Percentiles rank a stretch among this genome's conserved stretches.
Conservation (phyloP, 2,113 vertebrate genomes). For the Oryzias celebensis region DNA sequence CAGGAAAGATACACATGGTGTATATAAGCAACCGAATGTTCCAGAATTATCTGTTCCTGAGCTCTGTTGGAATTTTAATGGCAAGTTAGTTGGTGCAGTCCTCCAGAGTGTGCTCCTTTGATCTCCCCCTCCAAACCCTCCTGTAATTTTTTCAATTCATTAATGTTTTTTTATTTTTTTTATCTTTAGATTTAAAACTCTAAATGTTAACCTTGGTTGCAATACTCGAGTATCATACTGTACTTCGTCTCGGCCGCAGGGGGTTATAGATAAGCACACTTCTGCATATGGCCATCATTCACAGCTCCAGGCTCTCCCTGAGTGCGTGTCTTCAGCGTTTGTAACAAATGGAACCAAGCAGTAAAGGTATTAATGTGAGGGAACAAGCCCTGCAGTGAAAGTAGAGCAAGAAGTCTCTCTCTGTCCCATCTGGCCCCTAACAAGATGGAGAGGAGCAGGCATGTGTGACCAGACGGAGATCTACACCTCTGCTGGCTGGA, state of each 20-base stretch:
- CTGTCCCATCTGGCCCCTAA: slow-evolving; percentile 66
- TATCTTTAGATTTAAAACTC: slow-evolving; percentile 6
- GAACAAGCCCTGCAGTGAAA: slow-evolving; percentile 59
- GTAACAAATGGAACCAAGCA: slow-evolving; percentile 64
- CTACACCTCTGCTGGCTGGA: slow-evolving; percentile 53
- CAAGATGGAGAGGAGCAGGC: slow-evolving; percentile 64
- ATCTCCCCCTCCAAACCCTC: slow-evolving; percentile 11
- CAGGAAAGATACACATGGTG: too few relatives aligned
- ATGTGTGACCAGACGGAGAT: slow-evolving; percentile 50
- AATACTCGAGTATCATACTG: slow-evolving; percentile 56
- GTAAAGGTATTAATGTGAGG: slow-evolving; percentile 66
- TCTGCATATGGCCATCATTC: slow-evolving; percentile 74
- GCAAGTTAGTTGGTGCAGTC: slow-evolving; percentile 5
- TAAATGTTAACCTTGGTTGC: slow-evolving; percentile 65
- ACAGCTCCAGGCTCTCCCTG: slow-evolving; percentile 66
- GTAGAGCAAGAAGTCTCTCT: slow-evolving; percentile 66
- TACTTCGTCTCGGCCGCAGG: slow-evolving; percentile 65
- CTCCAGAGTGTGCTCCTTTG: slow-evolving; percentile 21
- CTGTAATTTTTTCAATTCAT: slow-evolving; percentile 15
- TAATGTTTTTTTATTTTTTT: neutral
- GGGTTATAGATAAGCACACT: slow-evolving; percentile 62
- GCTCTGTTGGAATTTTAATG: slow-evolving; percentile 37
- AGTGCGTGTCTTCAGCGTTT: slow-evolving; percentile 65
- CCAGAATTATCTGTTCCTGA: neutral
- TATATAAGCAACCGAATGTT: too few relatives aligned